Evolutionary conservation across 2,888 invertebrate genomes (phyloP).

Genomic region (Pecten maximus): DNA sequence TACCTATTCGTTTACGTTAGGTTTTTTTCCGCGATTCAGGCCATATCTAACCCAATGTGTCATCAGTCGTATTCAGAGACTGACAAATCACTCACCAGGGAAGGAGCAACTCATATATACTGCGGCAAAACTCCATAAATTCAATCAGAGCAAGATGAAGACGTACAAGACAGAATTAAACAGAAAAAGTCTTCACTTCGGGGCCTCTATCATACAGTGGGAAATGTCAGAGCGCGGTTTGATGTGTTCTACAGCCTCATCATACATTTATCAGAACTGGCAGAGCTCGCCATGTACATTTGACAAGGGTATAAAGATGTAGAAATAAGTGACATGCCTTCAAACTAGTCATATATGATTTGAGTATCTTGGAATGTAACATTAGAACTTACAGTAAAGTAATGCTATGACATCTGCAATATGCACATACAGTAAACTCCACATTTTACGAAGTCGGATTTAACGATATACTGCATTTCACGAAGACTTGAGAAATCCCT

Average conservation of each 20-base stretch:
- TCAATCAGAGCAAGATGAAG: background rate
- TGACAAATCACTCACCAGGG: background rate
- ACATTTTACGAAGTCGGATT: too few species aligned
- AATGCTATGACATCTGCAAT: too few species aligned
- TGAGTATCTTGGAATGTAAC: background rate
- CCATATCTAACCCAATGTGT: background rate
- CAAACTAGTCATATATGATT: background rate
- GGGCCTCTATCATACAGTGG: background rate
- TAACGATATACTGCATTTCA: too few species aligned
- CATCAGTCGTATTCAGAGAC: background rate
- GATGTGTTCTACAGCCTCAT: background rate
- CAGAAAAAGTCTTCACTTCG: background rate
- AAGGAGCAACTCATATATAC: background rate
- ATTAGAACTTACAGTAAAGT: background rate
- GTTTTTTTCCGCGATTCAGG: background rate
- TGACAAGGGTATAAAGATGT: background rate
- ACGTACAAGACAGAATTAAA: background rate
- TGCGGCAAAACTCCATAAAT: background rate
- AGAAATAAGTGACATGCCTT: background rate
- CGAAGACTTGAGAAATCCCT: too few species aligned
- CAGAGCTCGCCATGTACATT: background rate
- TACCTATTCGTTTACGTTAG: background rate
- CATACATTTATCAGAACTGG: background rate
- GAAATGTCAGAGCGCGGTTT: background rate
- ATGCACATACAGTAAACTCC: too few species aligned